Evolutionary conservation across 2,888 invertebrate species (phyloP), one percentile per base, ranked within the genome.

Genomic region (Eristalinus sepulchralis): DNA sequence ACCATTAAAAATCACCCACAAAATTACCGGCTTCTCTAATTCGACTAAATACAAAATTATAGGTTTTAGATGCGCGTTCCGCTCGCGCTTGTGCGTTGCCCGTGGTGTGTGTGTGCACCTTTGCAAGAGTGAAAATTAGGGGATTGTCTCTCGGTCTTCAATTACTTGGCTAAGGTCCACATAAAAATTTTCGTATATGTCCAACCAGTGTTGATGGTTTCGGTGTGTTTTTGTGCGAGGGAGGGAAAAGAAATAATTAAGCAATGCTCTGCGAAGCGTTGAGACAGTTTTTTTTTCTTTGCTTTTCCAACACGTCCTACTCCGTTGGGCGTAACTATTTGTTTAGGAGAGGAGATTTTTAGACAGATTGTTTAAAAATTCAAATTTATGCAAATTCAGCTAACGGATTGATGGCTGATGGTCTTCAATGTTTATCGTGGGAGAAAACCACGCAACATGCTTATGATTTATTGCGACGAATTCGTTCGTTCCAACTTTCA

Each of bases 11-110:
- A 79, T 86, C 86, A 86, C 83, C 83, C 86, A 82, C 78, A 83
- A 86, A 86, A 86, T 83, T 86, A 86, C 83, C 71, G 75, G 67
- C 83, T 70, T 82, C 83, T 73, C 86, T 86, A 86, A 86, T 86
- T 86, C 86, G 86, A 60, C 86, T 86, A 86, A 86, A 86, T 78
- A 86, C 83, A 79, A 86, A 86, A 86, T 86, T 86, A 86, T 83
- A 86, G 86, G 86, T 86, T 86, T 86, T 83, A 86, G 86, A 78
- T 86, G 86, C 85, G 85, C 86, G 86, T 86, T 75, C 70, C 81
- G 81, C 68, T 81, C 59, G 81, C 75, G 81, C 83, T 83, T 83
- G 86, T n/a, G n/a, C n/a, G n/a, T n/a, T n/a, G n/a, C n/a, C n/a
- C n/a, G n/a, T 71, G 2, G 27, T 27, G 27, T 27, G 27, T 27